Conservation (phyloP, 2,888 invertebrate species). For the Epinotia demarniana region DNA sequence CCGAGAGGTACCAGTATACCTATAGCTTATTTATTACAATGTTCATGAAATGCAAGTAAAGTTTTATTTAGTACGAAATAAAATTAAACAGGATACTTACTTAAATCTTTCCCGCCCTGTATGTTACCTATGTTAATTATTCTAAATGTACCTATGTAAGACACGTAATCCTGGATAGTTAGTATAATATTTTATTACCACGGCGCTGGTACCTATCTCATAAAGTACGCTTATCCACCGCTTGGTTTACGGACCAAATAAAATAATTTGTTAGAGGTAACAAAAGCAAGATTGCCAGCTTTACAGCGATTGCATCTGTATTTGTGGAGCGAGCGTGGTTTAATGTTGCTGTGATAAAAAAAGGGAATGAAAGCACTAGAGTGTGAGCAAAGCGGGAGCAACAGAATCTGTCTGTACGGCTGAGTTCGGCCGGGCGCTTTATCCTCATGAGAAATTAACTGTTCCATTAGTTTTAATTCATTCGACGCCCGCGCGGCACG, state of each 20-base stretch:
- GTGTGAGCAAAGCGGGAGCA: conserved; percentile 47
- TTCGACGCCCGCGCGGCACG: conserved; percentile 68
- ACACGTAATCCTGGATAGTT: background rate
- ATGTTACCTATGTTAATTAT: too few species aligned
- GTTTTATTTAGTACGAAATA: background rate
- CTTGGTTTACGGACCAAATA: conserved; percentile 40
- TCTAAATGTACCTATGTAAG: background rate
- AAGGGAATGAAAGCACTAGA: conserved; percentile 34
- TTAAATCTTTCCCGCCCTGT: too few species aligned
- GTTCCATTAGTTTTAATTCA: conserved; percentile 84
- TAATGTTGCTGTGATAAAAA: conserved; percentile 37
- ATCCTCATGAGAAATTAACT: conserved; percentile 84
- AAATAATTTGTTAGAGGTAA: conserved; percentile 45
- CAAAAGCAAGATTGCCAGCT: conserved; percentile 44
- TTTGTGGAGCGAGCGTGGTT: conserved; percentile 33
- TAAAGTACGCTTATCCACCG: conserved; percentile 23
- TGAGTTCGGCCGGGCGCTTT: conserved; percentile 66
- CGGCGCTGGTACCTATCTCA: conserved; percentile 25
- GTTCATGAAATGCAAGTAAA: too few species aligned
- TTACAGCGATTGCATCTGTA: conserved; percentile 43
- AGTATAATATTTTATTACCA: conserved; percentile 24
- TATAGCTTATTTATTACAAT: too few species aligned
- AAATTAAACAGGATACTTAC: too few species aligned
- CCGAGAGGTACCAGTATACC: too few species aligned
- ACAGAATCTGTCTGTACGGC: conserved; percentile 66